Base-by-base conservation (phyloP, 1,140 invertebrate species). In the Metaphire vulgaris region DNA sequence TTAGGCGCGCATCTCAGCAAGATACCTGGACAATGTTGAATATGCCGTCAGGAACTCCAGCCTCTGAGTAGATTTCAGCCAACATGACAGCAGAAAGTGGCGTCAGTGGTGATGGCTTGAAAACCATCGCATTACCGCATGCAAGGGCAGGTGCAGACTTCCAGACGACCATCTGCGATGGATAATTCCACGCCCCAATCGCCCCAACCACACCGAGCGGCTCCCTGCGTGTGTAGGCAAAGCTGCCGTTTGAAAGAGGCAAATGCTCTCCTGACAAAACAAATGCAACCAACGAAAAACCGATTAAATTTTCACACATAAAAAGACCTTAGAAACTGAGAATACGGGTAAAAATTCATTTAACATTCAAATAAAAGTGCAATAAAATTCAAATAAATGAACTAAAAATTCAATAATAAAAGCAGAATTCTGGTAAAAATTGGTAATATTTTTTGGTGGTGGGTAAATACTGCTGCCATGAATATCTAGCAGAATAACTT, bases 101-200 rank as follows among this genome's bases (percentile, higher is more conserved):
- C 1, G 89, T 89, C 21, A 88, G 84, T 26, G 83, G 88, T 33
- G 88, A 88, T 29, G 88, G 89, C 79, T 89, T 89, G 79, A 88
- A 89, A 2, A 89, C 87, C 73, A 85, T 77, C 0, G 82, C 79
- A 81, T 90, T 90, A n/a, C 89, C 89, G 84, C 87, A 89, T 1
- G 88, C 88, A 15, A 90, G 80, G 0, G 89, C 89, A 69, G 89
- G 88, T 21, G 87, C 85, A 0, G 85, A 85, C 77, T 86, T 86
- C 84, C 83, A 89, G 2, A 86, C 77, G 14, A 86, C 87, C 80
- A 88, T 89, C 78, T 89, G 89, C 74, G 90, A 86, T 16, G 89
- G 89, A 78, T 89, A 90, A 80, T 90, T 90, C 89, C 89, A 90
- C 0, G 89, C 89, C 2, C 89, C 89, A 78, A 89, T 86, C 16